phyloP scores from a whole-genome alignment of 1,140 invertebrate genomes.

The Eupristina koningsbergeri region DNA sequence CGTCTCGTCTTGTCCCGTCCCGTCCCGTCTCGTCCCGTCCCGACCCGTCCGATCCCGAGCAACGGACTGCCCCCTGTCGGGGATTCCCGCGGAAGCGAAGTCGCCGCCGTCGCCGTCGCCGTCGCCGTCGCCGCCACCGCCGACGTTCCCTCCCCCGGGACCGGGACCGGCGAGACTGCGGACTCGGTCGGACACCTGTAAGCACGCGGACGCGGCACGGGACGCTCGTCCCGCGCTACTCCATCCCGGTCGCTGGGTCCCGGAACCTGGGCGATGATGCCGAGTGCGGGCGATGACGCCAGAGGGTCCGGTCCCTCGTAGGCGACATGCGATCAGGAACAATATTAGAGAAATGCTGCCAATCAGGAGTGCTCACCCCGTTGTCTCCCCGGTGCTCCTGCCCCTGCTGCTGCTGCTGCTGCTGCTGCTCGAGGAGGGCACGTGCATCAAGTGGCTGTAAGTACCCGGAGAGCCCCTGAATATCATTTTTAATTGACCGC shows the following conservation, averaged over 20 bases:
- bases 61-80: conserved; percentile 23
- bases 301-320: neutral
- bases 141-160: neutral
- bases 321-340: neutral
- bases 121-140: neutral
- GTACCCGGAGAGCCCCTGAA: conserved; percentile 54
- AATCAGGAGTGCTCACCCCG: conserved; percentile 46
- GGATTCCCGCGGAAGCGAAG: neutral
- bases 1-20: no score
- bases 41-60: no score
- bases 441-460: conserved; percentile 73
- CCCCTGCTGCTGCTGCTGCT: conserved; percentile 62
- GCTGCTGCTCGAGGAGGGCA: conserved; percentile 61
- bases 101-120: neutral
- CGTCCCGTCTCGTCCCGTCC: no score
- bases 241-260: neutral
- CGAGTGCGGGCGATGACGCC: neutral
- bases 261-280: neutral
- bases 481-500: neutral
- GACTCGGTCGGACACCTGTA: conserved; percentile 60
- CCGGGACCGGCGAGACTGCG: neutral
- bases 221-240: conserved; percentile 21
- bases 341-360: conserved; percentile 58
- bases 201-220: conserved; percentile 40
- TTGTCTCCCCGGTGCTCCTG: no score